Percentiles rank a stretch among this genome's conserved stretches.
Evolutionary conservation across 2,797 vertebrate genomes (phyloP).

Genomic region (Scyliorhinus canicula): DNA sequence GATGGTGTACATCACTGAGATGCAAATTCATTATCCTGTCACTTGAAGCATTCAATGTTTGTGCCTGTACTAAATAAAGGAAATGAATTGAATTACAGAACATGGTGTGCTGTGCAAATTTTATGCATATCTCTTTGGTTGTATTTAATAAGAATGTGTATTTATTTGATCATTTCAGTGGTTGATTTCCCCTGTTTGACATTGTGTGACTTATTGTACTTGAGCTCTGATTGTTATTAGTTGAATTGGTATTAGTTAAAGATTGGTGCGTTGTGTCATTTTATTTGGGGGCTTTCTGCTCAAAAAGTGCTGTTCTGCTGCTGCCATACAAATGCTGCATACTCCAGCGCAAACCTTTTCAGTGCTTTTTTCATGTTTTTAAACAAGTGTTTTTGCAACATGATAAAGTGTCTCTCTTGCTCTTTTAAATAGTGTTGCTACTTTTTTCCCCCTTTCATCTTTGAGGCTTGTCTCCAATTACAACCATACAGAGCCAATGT

Average conservation of each 20-base stretch:
- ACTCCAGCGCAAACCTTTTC: not conserved
- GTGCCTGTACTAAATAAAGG: not conserved
- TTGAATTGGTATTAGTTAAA: too few relatives aligned
- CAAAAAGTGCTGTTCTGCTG: not conserved
- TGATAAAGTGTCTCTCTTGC: not conserved
- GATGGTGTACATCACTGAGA: constrained; percentile 9
- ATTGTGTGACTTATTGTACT: not conserved
- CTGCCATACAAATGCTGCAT: not conserved
- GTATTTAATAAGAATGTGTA: not conserved
- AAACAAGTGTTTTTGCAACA: not conserved
- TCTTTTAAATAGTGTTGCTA: not conserved
- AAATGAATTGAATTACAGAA: not conserved
- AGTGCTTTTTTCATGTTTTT: not conserved
- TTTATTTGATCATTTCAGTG: not conserved
- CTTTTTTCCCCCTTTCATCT: not conserved
- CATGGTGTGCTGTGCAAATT: not conserved
- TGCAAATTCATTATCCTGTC: constrained; percentile 10
- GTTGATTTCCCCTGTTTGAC: not conserved
- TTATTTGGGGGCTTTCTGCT: not conserved
- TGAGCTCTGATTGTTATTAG: not conserved
- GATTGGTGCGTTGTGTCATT: not conserved
- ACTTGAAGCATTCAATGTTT: constrained; percentile 22
- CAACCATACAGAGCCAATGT: not conserved
- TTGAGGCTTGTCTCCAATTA: not conserved
- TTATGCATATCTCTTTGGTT: not conserved